Percentiles rank a stretch among this genome's conserved stretches.
Conservation (phyloP, 2,797 vertebrate species). For the Alca torda region DNA sequence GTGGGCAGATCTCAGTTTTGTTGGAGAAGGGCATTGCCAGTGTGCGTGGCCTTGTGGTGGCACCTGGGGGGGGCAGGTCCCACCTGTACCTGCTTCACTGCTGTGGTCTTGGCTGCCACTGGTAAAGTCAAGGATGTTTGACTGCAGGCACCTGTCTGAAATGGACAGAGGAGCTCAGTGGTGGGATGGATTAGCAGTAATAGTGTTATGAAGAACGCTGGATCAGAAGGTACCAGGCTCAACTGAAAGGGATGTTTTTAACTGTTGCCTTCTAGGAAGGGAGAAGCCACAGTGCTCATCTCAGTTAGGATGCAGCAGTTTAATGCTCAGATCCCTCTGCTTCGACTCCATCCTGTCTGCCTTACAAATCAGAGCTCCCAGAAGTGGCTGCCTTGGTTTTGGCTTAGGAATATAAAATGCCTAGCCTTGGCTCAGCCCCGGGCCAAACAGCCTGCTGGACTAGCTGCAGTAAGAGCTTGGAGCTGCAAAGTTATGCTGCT, state of each 20-base stretch:
- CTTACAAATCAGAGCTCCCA: background rate
- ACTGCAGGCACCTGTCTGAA: background rate
- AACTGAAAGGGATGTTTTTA: background rate
- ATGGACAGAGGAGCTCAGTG: background rate
- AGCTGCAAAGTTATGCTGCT: background rate
- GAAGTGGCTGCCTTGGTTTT: background rate
- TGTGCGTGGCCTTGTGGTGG: background rate
- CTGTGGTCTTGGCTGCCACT: rapidly evolving
- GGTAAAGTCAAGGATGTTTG: background rate
- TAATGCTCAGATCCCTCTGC: background rate
- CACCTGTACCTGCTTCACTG: background rate
- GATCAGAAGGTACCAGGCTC: background rate
- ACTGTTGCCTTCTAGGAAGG: background rate
- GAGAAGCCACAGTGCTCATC: background rate
- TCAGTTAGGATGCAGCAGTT: background rate
- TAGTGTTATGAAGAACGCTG: rapidly evolving
- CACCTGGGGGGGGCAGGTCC: background rate
- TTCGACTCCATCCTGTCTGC: background rate
- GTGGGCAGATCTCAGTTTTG: background rate
- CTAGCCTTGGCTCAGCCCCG: background rate
- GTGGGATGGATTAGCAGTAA: no score
- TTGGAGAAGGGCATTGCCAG: background rate
- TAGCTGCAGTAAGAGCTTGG: background rate
- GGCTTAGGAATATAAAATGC: background rate
- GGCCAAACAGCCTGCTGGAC: background rate